Percentiles rank a stretch among this genome's conserved stretches.
phyloP scores from a whole-genome alignment of 2,888 invertebrate genomes.

The Ditula angustiorana region DNA sequence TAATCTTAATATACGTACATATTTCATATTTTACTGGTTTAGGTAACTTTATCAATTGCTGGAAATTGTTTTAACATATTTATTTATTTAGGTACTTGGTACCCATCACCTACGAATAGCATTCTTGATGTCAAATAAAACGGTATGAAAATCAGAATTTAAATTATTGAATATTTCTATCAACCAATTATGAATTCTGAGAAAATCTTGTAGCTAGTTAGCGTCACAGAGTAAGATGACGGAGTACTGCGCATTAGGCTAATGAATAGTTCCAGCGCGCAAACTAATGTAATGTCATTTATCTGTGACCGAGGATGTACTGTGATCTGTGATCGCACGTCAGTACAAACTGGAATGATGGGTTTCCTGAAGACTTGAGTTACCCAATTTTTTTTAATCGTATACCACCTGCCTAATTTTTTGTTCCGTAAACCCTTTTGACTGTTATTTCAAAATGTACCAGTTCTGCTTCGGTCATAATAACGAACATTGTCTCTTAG shows the following conservation, averaged over 20 bases:
- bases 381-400: too few relatives aligned
- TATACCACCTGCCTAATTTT: too few relatives aligned
- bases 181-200: slow-evolving; percentile 34
- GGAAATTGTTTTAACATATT: too few relatives aligned
- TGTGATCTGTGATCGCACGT: slow-evolving; percentile 20
- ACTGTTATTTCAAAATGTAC: too few relatives aligned
- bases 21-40: too few relatives aligned
- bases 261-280: slow-evolving; percentile 58
- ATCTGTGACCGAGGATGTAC: slow-evolving; percentile 45
- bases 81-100: too few relatives aligned
- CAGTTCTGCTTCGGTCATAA: too few relatives aligned
- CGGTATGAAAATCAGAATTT: background rate
- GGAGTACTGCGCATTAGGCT: slow-evolving; percentile 48
- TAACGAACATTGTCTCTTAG: too few relatives aligned
- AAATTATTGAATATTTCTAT: slow-evolving; percentile 17
- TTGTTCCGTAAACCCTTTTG: too few relatives aligned
- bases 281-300: slow-evolving; percentile 61
- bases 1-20: too few relatives aligned
- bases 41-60: too few relatives aligned
- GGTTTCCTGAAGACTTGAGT: background rate
- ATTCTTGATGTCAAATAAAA: background rate
- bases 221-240: slow-evolving; percentile 50
- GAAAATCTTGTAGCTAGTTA: slow-evolving; percentile 29
- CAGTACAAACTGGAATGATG: background rate
- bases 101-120: too few relatives aligned